Evolutionary conservation across 2,113 vertebrate species (phyloP).

Genomic region (Emberiza fucata): DNA sequence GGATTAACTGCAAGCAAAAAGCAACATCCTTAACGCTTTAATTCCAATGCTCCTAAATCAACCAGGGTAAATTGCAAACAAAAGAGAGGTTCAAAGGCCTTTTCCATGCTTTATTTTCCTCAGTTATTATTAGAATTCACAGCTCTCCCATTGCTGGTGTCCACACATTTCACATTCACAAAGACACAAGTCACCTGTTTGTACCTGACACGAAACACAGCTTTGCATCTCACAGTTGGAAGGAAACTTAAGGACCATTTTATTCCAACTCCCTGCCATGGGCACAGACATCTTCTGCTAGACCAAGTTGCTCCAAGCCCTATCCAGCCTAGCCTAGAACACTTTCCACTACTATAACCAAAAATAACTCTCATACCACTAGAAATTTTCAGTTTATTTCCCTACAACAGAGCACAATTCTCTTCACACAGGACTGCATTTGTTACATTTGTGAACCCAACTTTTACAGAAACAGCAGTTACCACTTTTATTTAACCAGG

Average conservation of each 20-base stretch:
- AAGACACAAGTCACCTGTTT: too few species aligned
- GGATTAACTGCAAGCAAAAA: too few species aligned
- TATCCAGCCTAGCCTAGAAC: not conserved
- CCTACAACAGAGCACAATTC: not conserved
- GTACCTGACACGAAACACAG: too few species aligned
- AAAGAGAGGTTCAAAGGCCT: too few species aligned
- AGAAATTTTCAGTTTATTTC: not conserved
- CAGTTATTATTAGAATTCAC: too few species aligned
- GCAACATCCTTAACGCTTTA: too few species aligned
- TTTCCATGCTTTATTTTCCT: too few species aligned
- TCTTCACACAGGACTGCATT: fast-evolving
- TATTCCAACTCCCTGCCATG: not conserved
- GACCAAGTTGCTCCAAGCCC: not conserved
- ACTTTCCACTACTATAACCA: not conserved
- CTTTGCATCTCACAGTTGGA: not conserved
- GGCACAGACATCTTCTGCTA: not conserved
- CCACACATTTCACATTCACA: too few species aligned
- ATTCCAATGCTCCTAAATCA: too few species aligned
- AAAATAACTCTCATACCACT: not conserved
- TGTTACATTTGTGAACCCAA: fast-evolving
- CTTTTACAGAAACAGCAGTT: not conserved
- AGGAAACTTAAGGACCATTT: not conserved
- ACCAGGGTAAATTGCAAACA: too few species aligned
- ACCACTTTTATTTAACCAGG: not conserved
- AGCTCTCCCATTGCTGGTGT: too few species aligned